These are phyloP conservation scores for Callinectes sapidus DNA, from an alignment of 2,888 invertebrate species.

Conservation along the genomic window DNA sequence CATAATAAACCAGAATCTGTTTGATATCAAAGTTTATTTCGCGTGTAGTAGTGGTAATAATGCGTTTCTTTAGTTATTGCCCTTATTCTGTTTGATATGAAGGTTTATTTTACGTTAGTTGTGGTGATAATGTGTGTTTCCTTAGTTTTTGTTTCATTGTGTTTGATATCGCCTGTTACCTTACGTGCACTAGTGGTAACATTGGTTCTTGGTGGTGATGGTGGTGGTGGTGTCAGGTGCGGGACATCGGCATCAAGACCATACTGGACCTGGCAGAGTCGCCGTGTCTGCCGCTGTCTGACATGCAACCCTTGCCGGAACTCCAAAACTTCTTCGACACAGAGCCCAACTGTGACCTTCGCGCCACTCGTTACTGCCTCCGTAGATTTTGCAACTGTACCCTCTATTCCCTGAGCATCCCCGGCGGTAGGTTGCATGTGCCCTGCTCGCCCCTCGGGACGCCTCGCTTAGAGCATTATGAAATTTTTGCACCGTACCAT, in stretches of 20 bases:
- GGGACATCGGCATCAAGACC: conserved; percentile 39
- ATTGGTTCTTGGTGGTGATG: background rate
- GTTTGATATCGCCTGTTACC: background rate
- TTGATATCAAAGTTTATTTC: too few relatives aligned
- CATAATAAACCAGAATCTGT: too few relatives aligned
- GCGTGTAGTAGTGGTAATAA: too few relatives aligned
- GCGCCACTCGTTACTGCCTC: conserved; percentile 9
- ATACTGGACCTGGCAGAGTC: background rate
- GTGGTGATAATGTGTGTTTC: background rate
- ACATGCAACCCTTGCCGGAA: background rate
- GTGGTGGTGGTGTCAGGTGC: background rate
- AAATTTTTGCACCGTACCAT: background rate
- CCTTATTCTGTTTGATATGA: background rate
- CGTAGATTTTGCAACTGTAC: conserved; percentile 35
- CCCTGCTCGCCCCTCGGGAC: background rate
- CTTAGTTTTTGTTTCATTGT: background rate
- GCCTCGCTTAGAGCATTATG: background rate
- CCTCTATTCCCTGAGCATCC: background rate
- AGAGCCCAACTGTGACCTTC: conserved; percentile 24
- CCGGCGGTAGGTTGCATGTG: background rate
- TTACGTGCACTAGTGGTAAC: background rate
- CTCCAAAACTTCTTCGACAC: conserved; percentile 20
- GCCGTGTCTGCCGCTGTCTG: background rate
- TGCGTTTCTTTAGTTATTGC: background rate
- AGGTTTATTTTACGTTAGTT: background rate